Base-by-base conservation (phyloP, 2,113 vertebrate genomes). In the Acanthochromis polyacanthus region DNA sequence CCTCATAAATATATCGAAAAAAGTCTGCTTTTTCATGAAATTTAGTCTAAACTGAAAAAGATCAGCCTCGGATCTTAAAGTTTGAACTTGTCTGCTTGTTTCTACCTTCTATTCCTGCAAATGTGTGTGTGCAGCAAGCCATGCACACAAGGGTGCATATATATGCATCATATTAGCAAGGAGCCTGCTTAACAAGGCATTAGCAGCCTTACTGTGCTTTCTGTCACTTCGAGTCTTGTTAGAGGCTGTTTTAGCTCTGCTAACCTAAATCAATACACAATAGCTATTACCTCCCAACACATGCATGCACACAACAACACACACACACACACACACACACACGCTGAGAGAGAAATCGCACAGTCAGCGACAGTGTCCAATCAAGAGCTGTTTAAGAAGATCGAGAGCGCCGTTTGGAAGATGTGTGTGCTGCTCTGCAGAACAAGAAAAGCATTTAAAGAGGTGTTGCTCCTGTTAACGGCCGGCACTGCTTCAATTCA, bases 351-450 rank as follows among this genome's bases (percentile, higher is more conserved):
- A 83, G 55, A 84, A 87, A 78, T 75, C 1, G 72, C 40, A 36
- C 50, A 45, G 81, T 91, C 82, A 89, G 90, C 87, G 6, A 75
- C 89, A 59, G 59, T 15, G 48, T 84, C 90, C 83, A 87, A 90
- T 93, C 77, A 86, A 57, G 69, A 67, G 55, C 76, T 56, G 57
- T 81, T 85, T 85, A 81, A 74, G 83, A 86, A 88, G 85, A 88
- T 61, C 45, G 69, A 85, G 51, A 63, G 55, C 61, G 80, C 75
- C 82, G 78, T 81, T 81, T 63, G 60, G 61, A 58, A 58, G 77
- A 51, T 60, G 45, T 86, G 70, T 62, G 60, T 65, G 58, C 65
- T 55, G 46, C 62, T 57, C 12, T 45, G 65, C 63, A 68, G 56
- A 83, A 36, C 23, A 55, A 70, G 53, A 67, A 78, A 76, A 38